Evolutionary conservation across 2,888 invertebrate genomes (phyloP), one percentile per base, ranked within the genome.

Genomic region (Athalia rosae): DNA sequence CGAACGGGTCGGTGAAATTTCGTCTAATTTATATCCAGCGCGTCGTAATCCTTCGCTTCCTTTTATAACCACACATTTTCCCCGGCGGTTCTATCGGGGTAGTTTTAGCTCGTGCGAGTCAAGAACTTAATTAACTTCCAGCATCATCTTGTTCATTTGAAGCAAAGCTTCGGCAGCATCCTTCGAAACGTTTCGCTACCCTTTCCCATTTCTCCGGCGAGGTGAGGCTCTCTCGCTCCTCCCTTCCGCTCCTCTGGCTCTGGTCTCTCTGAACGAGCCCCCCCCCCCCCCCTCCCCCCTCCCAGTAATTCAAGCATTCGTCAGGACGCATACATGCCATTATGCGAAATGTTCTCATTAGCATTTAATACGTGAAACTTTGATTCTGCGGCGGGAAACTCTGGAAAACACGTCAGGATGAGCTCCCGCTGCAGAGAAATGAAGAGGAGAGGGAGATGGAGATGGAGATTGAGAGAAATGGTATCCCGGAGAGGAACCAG

Each of bases 301-400:
- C 78, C 79, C 82, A 80, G 83, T 84, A 84, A 85, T 85, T 84
- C 83, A 82, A 82, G 79, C 82, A 82, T 83, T 85, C 82, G 82
- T 85, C 85, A 84, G 82, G 79, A 79, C 77, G 82, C 84, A 83
- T 82, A 85, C 81, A 84, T 81, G 80, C 82, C 83, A 85, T 84
- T 85, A 85, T 83, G 81, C 81, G 83, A 82, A 82, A 80, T 80
- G 82, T 83, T 84, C 86, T 87, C 85, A 85, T 85, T 85, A 85
- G 85, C 86, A 86, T 87, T 87, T 87, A 86, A 87, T 87, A 83
- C 86, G 81, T 80, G 81, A 83, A 85, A 85, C 84, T 86, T 85
- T 86, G 87, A 87, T 87, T 84, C 84, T 83, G 80, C 81, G 83
- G 86, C 47, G 47, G 61, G 61, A 61, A 61, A 61, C 73, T 74